Percentiles rank a stretch among this genome's conserved stretches.
phyloP scores from a whole-genome alignment of 2,888 invertebrate genomes.

The Conistra vaccinii region DNA sequence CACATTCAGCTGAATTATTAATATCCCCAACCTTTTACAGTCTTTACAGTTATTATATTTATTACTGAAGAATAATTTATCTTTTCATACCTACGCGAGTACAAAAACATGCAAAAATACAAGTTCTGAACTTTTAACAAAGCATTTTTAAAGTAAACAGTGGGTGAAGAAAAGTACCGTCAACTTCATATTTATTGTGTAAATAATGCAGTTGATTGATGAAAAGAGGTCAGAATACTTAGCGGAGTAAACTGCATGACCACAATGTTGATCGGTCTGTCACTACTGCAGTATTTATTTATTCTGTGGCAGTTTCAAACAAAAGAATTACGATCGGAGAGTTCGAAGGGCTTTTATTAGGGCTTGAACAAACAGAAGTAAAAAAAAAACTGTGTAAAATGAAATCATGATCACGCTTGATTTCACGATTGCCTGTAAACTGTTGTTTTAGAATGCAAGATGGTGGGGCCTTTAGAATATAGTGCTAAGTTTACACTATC shows the following conservation, averaged over 20 bases:
- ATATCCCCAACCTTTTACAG: not conserved
- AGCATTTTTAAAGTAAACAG: slow-evolving; percentile 18
- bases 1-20: too few species aligned
- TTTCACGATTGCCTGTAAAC: not conserved
- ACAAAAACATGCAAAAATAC: not conserved
- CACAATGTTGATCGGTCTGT: slow-evolving; percentile 21
- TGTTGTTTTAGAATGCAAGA: not conserved
- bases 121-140: not conserved
- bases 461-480: not conserved
- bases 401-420: not conserved
- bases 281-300: slow-evolving; percentile 45
- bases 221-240: slow-evolving; percentile 44
- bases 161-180: slow-evolving; percentile 21
- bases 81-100: not conserved
- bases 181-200: slow-evolving; percentile 26
- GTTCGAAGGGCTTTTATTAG: slow-evolving; percentile 1
- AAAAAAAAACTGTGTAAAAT: not conserved
- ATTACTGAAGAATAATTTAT: not conserved
- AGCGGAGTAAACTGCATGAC: not conserved
- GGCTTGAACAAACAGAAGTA: not conserved
- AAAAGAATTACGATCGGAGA: slow-evolving; percentile 36
- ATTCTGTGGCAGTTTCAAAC: slow-evolving; percentile 40
- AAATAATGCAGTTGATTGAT: slow-evolving; percentile 40
- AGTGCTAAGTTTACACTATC: not conserved
- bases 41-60: not conserved